Evolutionary conservation across 2,888 invertebrate genomes (phyloP), one percentile per base, ranked within the genome.

Genomic region (Ectemnius continuus): DNA sequence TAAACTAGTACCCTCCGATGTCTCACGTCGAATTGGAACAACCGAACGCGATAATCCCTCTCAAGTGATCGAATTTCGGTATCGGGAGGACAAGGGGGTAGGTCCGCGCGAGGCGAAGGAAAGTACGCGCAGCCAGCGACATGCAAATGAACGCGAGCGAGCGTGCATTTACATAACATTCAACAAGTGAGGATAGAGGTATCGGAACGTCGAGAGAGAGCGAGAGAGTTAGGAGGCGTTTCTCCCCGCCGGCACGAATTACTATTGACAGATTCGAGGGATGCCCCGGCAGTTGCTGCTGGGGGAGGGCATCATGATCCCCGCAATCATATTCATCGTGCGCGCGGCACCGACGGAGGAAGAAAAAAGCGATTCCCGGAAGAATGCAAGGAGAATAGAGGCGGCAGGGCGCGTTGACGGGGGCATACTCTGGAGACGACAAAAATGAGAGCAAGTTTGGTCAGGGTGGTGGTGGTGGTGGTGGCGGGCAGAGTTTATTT

Each of bases 401-500:
- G 52, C 16, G 11, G 52, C 52, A 52, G 16, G 5, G n/a, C 52
- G 52, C 57, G 18, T 13, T 16, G 48, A 20, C 36, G 45, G 61
- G 58, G 16, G 23, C 56, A 47, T 23, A 36, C 36, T 36, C 36
- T 36, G 67, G 28, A 6, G 46, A 16, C 28, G 47, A 18, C 23
- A 23, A 46, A 36, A 36, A 36, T 36, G 20, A 26, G 52, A 28
- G 13, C 14, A 45, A 6, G 11, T n/a, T 36, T 36, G 47, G n/a
- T 57, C 28, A 61, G 61, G 47, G 58, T 47, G 14, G 62, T 18
- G 58, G 60, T 36, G 61, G 18, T 26, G 61, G 14, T 45, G 48
- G 67, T 52, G 63, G 65, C 47, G 70, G 73, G 63, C 73, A 67
- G 81, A 80, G 74, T 82, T 85, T 85, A 85, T 85, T 85, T 83